Conservation (phyloP, 2,888 invertebrate species). For the Dendrolimus houi region DNA sequence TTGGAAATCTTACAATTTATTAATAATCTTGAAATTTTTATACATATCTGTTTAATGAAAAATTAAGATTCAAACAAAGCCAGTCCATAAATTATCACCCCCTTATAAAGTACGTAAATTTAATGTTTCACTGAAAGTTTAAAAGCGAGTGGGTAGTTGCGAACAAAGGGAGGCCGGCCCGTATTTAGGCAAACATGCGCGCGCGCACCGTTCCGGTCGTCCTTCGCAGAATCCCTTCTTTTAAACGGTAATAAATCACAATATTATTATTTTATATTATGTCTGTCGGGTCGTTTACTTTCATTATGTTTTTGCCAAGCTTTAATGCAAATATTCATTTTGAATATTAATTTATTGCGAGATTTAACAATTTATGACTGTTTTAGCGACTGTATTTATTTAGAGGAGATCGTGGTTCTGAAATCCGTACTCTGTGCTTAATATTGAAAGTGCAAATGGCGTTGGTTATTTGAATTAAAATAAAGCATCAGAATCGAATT, state of each 20-base stretch:
- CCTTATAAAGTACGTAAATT: slow-evolving; percentile 4
- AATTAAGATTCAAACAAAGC: no score
- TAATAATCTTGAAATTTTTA: no score
- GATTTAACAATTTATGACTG: background rate
- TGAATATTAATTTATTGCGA: background rate
- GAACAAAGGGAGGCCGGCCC: slow-evolving; percentile 16
- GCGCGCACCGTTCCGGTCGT: slow-evolving; percentile 14
- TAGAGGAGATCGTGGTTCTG: background rate
- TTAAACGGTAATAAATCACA: slow-evolving; percentile 14
- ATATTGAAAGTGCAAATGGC: no score
- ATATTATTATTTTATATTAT: slow-evolving; percentile 11
- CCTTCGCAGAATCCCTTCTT: slow-evolving; percentile 25
- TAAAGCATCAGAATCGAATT: no score
- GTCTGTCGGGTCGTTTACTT: background rate
- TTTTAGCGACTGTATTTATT: background rate
- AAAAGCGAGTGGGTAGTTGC: slow-evolving; percentile 3
- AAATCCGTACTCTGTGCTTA: no score
- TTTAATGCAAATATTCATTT: background rate
- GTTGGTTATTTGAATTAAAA: no score
- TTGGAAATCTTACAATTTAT: no score
- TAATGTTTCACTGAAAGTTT: slow-evolving; percentile 6
- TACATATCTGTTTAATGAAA: no score
- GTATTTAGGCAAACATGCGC: slow-evolving; percentile 16
- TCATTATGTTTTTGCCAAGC: background rate
- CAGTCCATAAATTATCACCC: background rate